phyloP scores from a whole-genome alignment of 2,888 invertebrate species.

The Beris chalybata region DNA sequence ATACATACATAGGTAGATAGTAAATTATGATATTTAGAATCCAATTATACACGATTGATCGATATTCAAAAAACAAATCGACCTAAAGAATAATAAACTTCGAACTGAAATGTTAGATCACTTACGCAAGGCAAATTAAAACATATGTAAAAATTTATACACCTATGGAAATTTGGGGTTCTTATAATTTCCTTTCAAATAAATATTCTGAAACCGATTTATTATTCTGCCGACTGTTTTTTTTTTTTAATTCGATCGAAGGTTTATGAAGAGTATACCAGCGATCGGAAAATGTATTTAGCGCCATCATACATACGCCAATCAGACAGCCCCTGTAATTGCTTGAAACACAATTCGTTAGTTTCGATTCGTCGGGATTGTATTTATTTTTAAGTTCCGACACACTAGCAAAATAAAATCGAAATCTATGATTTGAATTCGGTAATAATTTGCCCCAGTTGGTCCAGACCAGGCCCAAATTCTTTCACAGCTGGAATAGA shows the following conservation, averaged over 20 bases:
- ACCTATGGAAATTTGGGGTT: not conserved
- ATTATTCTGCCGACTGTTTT: not conserved
- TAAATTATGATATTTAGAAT: conserved; percentile 15
- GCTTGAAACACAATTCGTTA: too few species aligned
- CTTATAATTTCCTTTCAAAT: conserved; percentile 7
- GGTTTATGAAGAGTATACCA: too few species aligned
- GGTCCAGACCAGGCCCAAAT: conserved; percentile 7
- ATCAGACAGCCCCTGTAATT: too few species aligned
- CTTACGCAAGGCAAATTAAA: conserved; percentile 14
- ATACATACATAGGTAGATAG: too few species aligned
- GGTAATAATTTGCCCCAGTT: conserved; percentile 15
- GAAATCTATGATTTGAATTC: conserved; percentile 25
- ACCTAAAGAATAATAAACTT: conserved; percentile 8
- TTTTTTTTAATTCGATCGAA: not conserved
- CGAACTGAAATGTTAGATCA: not conserved
- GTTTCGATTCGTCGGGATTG: conserved; percentile 1
- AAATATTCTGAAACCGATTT: conserved; percentile 25
- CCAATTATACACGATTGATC: conserved; percentile 14
- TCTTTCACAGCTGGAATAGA: conserved; percentile 27
- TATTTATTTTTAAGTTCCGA: conserved; percentile 22
- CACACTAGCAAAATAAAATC: conserved; percentile 20
- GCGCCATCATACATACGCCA: too few species aligned
- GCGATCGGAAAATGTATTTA: too few species aligned
- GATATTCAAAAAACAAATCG: conserved; percentile 1
- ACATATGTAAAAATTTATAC: conserved; percentile 11